Percentiles rank a stretch among this genome's conserved stretches.
These are phyloP conservation scores for Miichthys miiuy DNA, from an alignment of 2,797 vertebrate genomes.

Conservation along the genomic window DNA sequence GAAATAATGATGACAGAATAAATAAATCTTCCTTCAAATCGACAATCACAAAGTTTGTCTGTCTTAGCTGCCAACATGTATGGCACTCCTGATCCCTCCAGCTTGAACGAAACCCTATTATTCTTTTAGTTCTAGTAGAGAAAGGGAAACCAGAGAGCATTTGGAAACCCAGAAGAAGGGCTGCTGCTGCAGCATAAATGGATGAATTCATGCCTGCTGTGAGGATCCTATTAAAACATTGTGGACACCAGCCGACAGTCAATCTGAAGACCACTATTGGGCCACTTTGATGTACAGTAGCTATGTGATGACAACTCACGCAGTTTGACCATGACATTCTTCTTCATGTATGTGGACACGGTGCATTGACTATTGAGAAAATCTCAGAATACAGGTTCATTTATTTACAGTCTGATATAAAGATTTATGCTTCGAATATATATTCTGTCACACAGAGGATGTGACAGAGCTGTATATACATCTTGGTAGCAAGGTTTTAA, in stretches of 20 bases:
- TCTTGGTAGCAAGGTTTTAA: no score
- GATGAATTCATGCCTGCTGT: constrained; percentile 71
- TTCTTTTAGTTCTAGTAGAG: constrained; percentile 12
- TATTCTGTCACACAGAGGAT: no score
- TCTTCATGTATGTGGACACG: background rate
- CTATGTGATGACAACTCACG: constrained; percentile 65
- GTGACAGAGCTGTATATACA: no score
- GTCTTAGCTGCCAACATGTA: constrained; percentile 1
- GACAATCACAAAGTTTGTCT: background rate
- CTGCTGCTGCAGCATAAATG: constrained; percentile 70
- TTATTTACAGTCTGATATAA: background rate
- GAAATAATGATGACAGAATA: background rate
- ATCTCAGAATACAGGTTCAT: background rate
- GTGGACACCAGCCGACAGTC: constrained; percentile 74
- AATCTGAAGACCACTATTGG: constrained; percentile 67
- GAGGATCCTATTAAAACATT: constrained; percentile 78
- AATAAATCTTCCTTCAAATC: background rate
- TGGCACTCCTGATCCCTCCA: background rate
- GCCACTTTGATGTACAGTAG: constrained; percentile 70
- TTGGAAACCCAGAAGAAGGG: constrained; percentile 48
- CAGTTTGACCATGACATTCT: constrained; percentile 54
- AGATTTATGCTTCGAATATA: no score
- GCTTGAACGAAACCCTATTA: constrained; percentile 15
- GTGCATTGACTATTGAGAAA: background rate
- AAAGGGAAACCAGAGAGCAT: constrained; percentile 34